Evolutionary conservation across 1,140 invertebrate genomes (phyloP), one percentile per base, ranked within the genome.

Genomic region (Panagrolaimus sp.): DNA sequence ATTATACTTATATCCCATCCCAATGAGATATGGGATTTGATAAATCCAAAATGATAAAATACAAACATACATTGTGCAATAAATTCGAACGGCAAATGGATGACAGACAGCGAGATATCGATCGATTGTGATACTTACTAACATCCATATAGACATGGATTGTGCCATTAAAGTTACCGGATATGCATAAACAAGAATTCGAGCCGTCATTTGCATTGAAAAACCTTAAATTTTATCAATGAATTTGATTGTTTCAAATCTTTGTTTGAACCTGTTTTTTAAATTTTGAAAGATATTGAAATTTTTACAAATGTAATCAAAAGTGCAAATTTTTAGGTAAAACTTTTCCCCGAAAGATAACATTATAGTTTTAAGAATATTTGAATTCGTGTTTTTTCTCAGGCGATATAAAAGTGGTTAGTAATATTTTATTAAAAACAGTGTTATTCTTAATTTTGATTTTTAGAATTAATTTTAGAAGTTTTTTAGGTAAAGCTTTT

Each of bases 121-220:
- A 83, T 96, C 94, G 44, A 96, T 85, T 15, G 92, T 94, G 91
- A 97, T 96, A 47, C 95, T 87, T 0, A 96, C 93, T 15, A 96
- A 85, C 67, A 82, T 71, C 81, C 80, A 82, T 9, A 82, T 69
- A 7, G 72, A 78, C 77, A 77, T 71, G 8, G 74, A 72, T 71
- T 83, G 81, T 15, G 75, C 74, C 78, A 82, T 82, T 12, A 82
- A 47, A 43, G 71, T 76, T 9, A 82, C 58, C 48, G 80, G 80
- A 68, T 82, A 82, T n/a, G 72, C 63, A 65, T 74, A 82, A 17
- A 82, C 67, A 47, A 83, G 70, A 14, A 82, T 52, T 28, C 69
- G 68, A 32, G 71, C 72, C 10, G 76, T 73, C 21, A 80, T 24
- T 65, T 64, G 62, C 17, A 68, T 63, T 17, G 80, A 70, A 45